Evolutionary conservation across 2,113 vertebrate genomes (phyloP), one percentile per base, ranked within the genome.

Genomic region (Microcebus ravelobensis): DNA sequence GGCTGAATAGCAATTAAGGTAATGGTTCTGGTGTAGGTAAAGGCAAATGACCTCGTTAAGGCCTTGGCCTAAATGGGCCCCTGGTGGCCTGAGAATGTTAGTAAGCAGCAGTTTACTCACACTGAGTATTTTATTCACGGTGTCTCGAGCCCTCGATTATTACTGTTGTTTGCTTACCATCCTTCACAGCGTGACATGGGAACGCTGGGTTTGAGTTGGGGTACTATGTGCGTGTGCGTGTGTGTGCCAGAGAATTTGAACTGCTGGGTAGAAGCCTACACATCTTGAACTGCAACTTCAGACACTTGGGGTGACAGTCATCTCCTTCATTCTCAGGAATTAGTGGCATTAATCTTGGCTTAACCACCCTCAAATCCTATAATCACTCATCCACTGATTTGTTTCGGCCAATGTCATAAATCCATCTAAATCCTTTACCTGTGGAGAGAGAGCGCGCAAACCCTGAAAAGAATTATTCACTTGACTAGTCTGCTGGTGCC

Each of bases 31-130:
- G 77, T 96, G 50, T 74, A 96, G 96, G 96, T 91, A 81, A 92
- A 96, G 95, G 97, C 93, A 97, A 98, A 97, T 96, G 95, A 96
- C 93, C 96, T 97, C 67, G 18, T 97, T 96, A 98, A 97, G 90
- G 67, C 42, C 87, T 89, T 2, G 1, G 70, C 87, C 84, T 70
- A 63, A 95, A 97, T 57, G 70, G 52, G 68, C 45, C 97, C 90
- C 96, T 34, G 11, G 80, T 92, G 97, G 82, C 87, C 89, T n/a
- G 34, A 68, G 76, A 87, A 80, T 67, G 80, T 79, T 65, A 82
- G 83, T 55, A 71, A 95, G 77, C 42, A 85, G 95, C 70, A 85
- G 74, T 87, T 95, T 86, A 67, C 83, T 87, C 73, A 70, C 63
- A n/a, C 0, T 23, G 68, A 93, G n/a, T 85, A 71, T 73, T 87